phyloP scores from a whole-genome alignment of 2,797 vertebrate species.

The Lates japonicus region DNA sequence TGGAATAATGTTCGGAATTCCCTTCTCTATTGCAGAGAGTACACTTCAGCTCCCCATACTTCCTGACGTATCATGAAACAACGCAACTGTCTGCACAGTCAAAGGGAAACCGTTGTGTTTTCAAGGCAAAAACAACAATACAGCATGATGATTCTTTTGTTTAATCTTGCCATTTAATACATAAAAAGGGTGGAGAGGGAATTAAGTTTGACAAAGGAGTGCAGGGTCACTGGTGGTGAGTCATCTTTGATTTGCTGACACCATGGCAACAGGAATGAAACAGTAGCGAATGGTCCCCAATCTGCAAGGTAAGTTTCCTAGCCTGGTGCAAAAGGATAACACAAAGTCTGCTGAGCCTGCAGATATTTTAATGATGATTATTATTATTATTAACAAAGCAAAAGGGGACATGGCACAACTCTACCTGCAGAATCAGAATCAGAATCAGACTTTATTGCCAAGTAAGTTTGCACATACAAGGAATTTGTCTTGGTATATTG shows the following conservation, averaged over 20 bases:
- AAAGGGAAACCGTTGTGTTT: conserved; percentile 18
- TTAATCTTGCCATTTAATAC: conserved; percentile 53
- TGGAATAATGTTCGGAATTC: conserved; percentile 83
- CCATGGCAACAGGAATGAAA: conserved; percentile 48
- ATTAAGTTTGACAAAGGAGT: conserved; percentile 52
- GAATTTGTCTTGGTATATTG: too few species aligned
- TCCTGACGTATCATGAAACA: conserved; percentile 59
- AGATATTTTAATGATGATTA: neutral
- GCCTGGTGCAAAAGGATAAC: neutral
- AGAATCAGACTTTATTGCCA: too few species aligned
- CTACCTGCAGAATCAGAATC: too few species aligned
- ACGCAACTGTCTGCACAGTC: conserved; percentile 42
- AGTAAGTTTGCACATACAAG: too few species aligned
- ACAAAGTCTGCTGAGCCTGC: neutral
- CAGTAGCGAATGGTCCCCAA: conserved; percentile 16
- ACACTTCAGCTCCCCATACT: conserved; percentile 43
- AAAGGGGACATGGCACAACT: neutral
- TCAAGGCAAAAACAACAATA: conserved; percentile 76
- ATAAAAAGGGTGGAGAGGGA: conserved; percentile 38
- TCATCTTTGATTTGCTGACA: conserved; percentile 33
- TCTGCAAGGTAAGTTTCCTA: conserved; percentile 41
- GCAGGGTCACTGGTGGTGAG: conserved; percentile 39
- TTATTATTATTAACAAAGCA: neutral
- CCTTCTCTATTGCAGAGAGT: conserved; percentile 66
- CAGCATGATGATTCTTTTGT: conserved; percentile 32